These are phyloP conservation scores for Passer domesticus DNA, from an alignment of 2,113 vertebrate species.

Conservation along the genomic window DNA sequence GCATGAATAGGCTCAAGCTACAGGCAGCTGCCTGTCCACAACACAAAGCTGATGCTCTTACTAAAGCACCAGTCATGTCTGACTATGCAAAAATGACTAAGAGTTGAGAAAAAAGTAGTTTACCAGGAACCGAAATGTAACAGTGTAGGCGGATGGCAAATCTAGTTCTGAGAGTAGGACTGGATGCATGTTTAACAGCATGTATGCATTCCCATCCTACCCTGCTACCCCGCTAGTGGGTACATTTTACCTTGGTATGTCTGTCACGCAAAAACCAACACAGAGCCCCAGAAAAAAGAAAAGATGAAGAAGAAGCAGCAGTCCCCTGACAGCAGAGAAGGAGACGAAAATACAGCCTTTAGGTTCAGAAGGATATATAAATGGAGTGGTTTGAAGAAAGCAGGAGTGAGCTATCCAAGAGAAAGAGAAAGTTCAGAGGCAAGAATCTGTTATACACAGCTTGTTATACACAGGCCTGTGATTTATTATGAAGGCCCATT, in stretches of 20 bases:
- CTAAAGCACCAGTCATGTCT: background rate
- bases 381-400: background rate
- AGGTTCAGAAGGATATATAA: background rate
- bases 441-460: background rate
- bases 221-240: background rate
- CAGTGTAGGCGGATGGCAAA: background rate
- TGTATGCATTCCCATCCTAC: background rate
- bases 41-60: background rate
- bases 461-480: background rate
- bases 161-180: background rate
- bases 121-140: background rate
- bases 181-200: background rate
- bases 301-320: background rate
- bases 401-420: background rate
- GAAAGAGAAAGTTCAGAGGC: background rate
- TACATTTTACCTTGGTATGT: background rate
- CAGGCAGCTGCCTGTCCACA: background rate
- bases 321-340: background rate
- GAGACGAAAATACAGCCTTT: background rate
- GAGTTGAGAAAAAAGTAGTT: background rate
- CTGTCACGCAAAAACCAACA: background rate
- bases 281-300: background rate
- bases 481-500: background rate
- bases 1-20: background rate
- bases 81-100: background rate